These are phyloP conservation scores for Manis crassicaudata DNA, from an alignment of 2,797 vertebrate genomes.

Conservation along the genomic window DNA sequence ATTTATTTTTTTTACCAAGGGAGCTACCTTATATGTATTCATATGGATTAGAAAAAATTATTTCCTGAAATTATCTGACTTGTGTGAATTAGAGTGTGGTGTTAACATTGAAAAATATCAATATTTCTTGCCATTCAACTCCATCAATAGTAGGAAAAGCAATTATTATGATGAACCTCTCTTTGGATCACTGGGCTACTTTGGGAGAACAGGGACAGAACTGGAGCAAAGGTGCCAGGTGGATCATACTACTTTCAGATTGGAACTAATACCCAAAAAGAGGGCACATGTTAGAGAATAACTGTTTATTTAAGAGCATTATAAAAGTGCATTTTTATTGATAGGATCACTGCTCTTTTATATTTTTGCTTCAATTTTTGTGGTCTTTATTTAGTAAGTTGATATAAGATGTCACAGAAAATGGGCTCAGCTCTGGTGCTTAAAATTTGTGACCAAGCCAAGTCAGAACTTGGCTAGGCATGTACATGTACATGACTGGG, in stretches of 20 bases:
- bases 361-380: slow-evolving; percentile 47
- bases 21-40: slow-evolving; percentile 28
- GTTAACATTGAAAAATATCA: slow-evolving; percentile 66
- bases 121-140: slow-evolving; percentile 70
- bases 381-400: slow-evolving; percentile 40
- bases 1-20: slow-evolving; percentile 58
- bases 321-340: slow-evolving; percentile 48
- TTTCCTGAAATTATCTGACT: slow-evolving; percentile 61
- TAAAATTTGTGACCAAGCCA: slow-evolving; percentile 38
- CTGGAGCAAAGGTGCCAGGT: slow-evolving; percentile 55
- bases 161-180: slow-evolving; percentile 65
- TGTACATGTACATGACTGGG: slow-evolving; percentile 35
- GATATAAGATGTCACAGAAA: neutral
- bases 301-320: slow-evolving; percentile 52
- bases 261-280: slow-evolving; percentile 50
- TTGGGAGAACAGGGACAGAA: slow-evolving; percentile 72
- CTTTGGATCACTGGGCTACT: slow-evolving; percentile 73
- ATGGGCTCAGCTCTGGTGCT: neutral
- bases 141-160: slow-evolving; percentile 67
- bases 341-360: slow-evolving; percentile 28
- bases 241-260: slow-evolving; percentile 64
- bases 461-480: slow-evolving; percentile 29
- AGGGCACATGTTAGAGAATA: slow-evolving; percentile 38
- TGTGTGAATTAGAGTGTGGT: slow-evolving; percentile 66
- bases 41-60: slow-evolving; percentile 55